Conservation (phyloP, 2,797 vertebrate species). For the Periparus ater region DNA sequence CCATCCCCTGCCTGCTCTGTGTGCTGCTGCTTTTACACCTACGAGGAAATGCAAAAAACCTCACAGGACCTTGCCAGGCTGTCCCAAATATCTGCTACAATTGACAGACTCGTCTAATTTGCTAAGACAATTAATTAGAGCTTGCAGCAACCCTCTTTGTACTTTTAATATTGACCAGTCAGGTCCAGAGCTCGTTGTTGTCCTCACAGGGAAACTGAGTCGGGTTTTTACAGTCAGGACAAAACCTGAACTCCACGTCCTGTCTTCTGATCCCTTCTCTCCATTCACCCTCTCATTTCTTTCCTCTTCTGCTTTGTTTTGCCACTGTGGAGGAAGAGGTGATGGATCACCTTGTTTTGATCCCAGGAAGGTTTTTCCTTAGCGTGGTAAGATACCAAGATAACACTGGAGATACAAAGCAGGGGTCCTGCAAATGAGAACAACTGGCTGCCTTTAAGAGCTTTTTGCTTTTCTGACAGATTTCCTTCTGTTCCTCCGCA, state of each 20-base stretch:
- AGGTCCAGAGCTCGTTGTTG: background rate
- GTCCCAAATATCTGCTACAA: background rate
- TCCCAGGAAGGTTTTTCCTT: background rate
- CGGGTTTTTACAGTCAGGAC: background rate
- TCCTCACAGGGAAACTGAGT: background rate
- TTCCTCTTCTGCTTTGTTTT: background rate
- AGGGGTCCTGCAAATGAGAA: background rate
- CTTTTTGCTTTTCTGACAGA: background rate
- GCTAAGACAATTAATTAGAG: background rate
- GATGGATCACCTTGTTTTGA: slow-evolving; percentile 10
- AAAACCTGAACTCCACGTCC: background rate
- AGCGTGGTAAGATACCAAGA: background rate
- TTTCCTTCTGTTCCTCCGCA: background rate
- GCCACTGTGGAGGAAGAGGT: background rate
- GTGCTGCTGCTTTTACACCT: background rate
- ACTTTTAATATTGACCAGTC: background rate
- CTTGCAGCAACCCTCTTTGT: background rate
- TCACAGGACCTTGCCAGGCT: background rate
- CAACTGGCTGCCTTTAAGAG: background rate
- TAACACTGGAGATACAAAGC: background rate
- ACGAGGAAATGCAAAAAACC: background rate
- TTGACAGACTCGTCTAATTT: background rate
- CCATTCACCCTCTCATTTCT: background rate
- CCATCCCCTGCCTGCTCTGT: background rate
- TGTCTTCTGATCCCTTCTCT: background rate